These are phyloP conservation scores for Desoria tigrina DNA, from an alignment of 2,888 invertebrate species.

Conservation along the genomic window DNA sequence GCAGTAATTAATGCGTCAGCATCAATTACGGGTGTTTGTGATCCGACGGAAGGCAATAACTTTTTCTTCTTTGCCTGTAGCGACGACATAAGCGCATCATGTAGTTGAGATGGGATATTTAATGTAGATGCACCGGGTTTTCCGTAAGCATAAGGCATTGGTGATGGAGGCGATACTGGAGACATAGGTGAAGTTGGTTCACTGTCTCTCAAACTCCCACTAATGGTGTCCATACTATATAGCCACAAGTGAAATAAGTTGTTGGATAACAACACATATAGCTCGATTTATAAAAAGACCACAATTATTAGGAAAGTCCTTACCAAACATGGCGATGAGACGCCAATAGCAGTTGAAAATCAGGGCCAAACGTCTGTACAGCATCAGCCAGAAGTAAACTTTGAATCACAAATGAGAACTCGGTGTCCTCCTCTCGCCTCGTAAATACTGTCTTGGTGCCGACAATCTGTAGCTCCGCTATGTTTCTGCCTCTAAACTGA, in stretches of 20 bases:
- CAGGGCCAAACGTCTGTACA: slow-evolving; percentile 89
- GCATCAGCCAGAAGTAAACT: slow-evolving; percentile 91
- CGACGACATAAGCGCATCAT: slow-evolving; percentile 49
- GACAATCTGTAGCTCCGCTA: slow-evolving; percentile 89
- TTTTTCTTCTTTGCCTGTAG: slow-evolving; percentile 38
- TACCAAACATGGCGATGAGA: slow-evolving; percentile 92
- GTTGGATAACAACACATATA: no score
- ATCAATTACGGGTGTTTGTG: slow-evolving; percentile 51
- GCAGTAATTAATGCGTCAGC: slow-evolving; percentile 64
- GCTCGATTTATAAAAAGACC: no score
- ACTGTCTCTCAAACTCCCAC: slow-evolving; percentile 87
- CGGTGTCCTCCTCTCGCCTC: slow-evolving; percentile 72
- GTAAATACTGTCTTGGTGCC: slow-evolving; percentile 78
- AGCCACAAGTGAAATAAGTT: no score
- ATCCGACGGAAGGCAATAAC: slow-evolving; percentile 28
- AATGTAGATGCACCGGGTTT: slow-evolving; percentile 23
- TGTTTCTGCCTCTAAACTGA: slow-evolving; percentile 81
- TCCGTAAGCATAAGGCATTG: slow-evolving; percentile 36
- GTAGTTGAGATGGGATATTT: slow-evolving; percentile 45
- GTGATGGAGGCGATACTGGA: slow-evolving; percentile 67
- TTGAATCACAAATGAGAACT: slow-evolving; percentile 83
- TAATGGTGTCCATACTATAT: slow-evolving; percentile 90
- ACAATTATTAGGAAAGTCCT: no score
- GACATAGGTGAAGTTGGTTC: slow-evolving; percentile 87
- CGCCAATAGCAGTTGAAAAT: slow-evolving; percentile 90